Conservation (phyloP, 2,888 invertebrate species). For the Stegana nigrithorax region DNA sequence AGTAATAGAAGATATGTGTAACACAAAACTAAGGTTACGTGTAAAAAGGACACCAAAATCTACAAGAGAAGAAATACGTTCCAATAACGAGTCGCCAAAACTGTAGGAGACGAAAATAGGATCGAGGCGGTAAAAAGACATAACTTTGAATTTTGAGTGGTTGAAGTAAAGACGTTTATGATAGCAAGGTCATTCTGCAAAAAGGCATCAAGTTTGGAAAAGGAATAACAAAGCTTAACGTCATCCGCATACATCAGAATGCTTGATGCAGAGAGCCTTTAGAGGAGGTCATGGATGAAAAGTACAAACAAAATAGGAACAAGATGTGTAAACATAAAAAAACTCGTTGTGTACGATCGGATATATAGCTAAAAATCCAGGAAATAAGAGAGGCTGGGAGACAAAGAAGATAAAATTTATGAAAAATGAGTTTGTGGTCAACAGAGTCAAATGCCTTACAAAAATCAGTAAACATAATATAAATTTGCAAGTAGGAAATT, state of each 20-base stretch:
- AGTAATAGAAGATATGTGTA: too few species aligned
- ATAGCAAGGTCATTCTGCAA: too few species aligned
- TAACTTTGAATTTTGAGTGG: too few species aligned
- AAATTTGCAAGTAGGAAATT: background rate
- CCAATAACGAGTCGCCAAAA: too few species aligned
- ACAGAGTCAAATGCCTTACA: background rate
- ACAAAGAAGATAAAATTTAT: background rate
- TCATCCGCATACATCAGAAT: background rate
- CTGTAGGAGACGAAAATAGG: too few species aligned
- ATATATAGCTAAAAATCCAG: background rate
- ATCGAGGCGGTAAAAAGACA: too few species aligned
- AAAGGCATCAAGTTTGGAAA: too few species aligned
- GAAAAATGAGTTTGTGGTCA: background rate
- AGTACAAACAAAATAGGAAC: background rate
- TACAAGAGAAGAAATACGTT: too few species aligned
- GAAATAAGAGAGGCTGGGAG: background rate
- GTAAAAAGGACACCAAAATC: too few species aligned
- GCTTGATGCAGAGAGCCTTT: background rate
- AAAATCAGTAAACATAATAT: background rate
- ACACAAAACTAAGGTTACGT: too few species aligned
- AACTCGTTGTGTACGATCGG: background rate
- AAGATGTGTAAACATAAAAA: background rate
- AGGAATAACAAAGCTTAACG: background rate
- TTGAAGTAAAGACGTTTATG: too few species aligned
- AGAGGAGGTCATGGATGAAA: background rate